phyloP scores from a whole-genome alignment of 2,113 vertebrate species.

The Mormyrus lacerda region DNA sequence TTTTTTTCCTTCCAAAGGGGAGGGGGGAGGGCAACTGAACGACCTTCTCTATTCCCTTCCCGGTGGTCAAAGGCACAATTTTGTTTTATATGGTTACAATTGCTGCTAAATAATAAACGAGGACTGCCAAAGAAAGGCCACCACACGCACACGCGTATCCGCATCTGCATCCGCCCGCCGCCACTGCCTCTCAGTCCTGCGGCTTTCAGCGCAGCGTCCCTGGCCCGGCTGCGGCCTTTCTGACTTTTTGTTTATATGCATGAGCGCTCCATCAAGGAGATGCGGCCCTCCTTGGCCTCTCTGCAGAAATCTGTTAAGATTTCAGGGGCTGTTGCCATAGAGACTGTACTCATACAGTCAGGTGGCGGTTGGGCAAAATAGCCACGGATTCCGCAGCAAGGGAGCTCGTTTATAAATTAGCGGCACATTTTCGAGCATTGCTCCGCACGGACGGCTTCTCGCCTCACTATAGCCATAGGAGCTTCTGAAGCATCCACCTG shows the following conservation, averaged over 20 bases:
- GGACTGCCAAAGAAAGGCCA: not conserved
- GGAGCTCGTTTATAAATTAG: not conserved
- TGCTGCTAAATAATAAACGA: not conserved
- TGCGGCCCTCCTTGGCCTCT: not conserved
- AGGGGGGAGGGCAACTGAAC: not conserved
- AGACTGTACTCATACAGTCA: slow-evolving; percentile 4
- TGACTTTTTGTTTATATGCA: slow-evolving; percentile 6
- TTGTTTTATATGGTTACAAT: not conserved
- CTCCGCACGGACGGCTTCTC: not conserved
- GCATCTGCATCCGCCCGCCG: not conserved
- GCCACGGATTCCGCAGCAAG: not conserved
- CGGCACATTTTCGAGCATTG: not conserved
- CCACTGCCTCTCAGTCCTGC: not conserved
- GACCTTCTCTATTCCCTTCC: not conserved
- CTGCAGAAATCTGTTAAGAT: slow-evolving; percentile 5
- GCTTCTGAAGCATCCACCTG: not conserved
- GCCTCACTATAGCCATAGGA: not conserved
- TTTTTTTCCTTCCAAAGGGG: not conserved
- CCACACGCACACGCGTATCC: not conserved
- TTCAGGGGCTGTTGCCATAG: slow-evolving; percentile 2
- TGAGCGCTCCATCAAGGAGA: not conserved
- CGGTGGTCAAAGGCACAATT: not conserved
- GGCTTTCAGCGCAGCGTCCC: not conserved
- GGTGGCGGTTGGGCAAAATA: not conserved
- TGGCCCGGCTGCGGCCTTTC: not conserved